These are phyloP conservation scores for Asarcornis scutulata DNA, from an alignment of 2,113 vertebrate species.

Conservation along the genomic window DNA sequence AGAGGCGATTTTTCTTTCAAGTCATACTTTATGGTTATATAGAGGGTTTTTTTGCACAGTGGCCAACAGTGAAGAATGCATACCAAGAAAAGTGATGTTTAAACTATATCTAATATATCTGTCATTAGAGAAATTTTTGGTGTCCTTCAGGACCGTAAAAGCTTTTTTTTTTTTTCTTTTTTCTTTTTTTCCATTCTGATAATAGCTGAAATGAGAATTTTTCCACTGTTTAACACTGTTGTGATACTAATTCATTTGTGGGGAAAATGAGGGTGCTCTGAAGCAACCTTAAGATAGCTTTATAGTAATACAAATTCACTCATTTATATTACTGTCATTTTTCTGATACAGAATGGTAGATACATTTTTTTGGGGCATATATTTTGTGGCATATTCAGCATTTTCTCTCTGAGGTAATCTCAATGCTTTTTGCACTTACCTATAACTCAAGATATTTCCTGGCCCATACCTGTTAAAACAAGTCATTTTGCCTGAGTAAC, in stretches of 20 bases:
- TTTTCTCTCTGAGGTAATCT: rapidly evolving
- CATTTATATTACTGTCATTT: neutral
- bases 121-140: neutral
- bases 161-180: neutral
- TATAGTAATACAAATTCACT: neutral
- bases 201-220: neutral
- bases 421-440: neutral
- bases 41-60: neutral
- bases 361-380: neutral
- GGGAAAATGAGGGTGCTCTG: neutral
- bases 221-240: neutral
- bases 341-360: neutral
- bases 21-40: rapidly evolving
- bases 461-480: neutral
- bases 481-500: neutral
- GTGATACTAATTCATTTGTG: neutral
- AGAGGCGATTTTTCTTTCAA: conserved; percentile 23
- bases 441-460: neutral
- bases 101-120: neutral
- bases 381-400: neutral
- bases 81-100: neutral
- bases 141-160: neutral
- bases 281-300: neutral
- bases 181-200: neutral
- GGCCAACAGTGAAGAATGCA: neutral